Conservation (phyloP, 2,113 vertebrate species). For the Nyctibius bracteatus region DNA sequence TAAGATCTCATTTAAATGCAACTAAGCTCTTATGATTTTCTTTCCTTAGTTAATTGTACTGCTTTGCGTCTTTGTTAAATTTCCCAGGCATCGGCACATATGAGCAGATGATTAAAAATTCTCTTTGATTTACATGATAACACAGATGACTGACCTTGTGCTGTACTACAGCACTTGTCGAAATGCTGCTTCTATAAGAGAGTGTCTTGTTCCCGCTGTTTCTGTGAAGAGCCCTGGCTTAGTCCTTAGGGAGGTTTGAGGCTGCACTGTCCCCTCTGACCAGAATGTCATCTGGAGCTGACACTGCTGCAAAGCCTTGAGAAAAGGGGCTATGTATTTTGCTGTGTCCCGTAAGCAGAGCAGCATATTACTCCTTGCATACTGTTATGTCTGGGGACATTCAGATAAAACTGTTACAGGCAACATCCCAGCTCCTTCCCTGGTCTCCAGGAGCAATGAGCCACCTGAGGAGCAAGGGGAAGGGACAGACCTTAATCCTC, state of each 20-base stretch:
- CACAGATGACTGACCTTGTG: slow-evolving; percentile 3
- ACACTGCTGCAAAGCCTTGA: neutral
- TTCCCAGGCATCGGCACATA: neutral
- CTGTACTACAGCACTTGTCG: neutral
- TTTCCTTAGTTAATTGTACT: neutral
- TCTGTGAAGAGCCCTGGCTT: neutral
- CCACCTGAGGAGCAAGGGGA: neutral
- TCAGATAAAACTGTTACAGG: neutral
- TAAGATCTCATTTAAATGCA: neutral
- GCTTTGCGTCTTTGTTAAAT: neutral
- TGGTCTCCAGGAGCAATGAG: neutral
- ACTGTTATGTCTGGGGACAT: neutral
- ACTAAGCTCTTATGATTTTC: neutral
- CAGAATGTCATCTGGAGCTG: neutral
- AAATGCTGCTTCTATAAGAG: neutral
- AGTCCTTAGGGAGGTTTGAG: neutral
- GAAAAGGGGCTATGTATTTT: neutral
- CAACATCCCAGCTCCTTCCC: neutral
- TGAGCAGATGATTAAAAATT: slow-evolving; percentile 10
- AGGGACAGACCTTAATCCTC: neutral
- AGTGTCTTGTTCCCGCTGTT: neutral
- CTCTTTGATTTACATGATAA: neutral
- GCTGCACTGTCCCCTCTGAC: neutral
- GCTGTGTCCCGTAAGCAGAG: neutral
- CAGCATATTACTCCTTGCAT: neutral